Conservation (phyloP, 2,113 vertebrate species). For the Cyprinodon brontotheroides region DNA sequence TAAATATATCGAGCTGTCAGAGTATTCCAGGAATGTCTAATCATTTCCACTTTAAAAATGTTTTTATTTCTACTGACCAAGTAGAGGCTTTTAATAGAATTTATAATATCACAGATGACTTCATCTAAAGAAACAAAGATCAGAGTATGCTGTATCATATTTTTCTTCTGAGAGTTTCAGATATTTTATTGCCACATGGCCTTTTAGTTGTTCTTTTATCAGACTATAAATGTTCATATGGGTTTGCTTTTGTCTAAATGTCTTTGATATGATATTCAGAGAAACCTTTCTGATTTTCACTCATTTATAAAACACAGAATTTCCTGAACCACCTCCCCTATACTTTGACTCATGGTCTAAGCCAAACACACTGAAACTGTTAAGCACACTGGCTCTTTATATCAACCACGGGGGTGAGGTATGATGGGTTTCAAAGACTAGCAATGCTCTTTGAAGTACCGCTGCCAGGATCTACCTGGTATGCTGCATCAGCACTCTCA, state of each 20-base stretch:
- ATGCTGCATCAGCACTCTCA: conserved; percentile 85
- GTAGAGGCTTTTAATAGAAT: conserved; percentile 58
- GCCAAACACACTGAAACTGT: conserved; percentile 93
- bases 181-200: conserved; percentile 25
- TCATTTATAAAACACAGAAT: conserved; percentile 73
- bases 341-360: conserved; percentile 61
- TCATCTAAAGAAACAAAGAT: conserved; percentile 31
- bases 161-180: conserved; percentile 27
- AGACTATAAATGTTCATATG: conserved; percentile 19
- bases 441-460: conserved; percentile 87
- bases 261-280: conserved; percentile 66
- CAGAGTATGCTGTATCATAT: conserved; percentile 25
- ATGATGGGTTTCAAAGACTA: conserved; percentile 87
- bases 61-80: conserved; percentile 79
- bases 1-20: conserved; percentile 88
- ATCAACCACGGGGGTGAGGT: conserved; percentile 86
- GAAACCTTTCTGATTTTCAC: conserved; percentile 67
- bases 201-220: conserved; percentile 31
- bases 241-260: conserved; percentile 42
- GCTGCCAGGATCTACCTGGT: conserved; percentile 89
- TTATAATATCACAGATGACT: conserved; percentile 48
- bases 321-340: conserved; percentile 63
- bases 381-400: conserved; percentile 84
- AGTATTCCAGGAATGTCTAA: conserved; percentile 91
- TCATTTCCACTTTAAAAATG: conserved; percentile 80